These are phyloP conservation scores for Craniophora ligustri DNA, from an alignment of 2,888 invertebrate genomes.

Conservation along the genomic window DNA sequence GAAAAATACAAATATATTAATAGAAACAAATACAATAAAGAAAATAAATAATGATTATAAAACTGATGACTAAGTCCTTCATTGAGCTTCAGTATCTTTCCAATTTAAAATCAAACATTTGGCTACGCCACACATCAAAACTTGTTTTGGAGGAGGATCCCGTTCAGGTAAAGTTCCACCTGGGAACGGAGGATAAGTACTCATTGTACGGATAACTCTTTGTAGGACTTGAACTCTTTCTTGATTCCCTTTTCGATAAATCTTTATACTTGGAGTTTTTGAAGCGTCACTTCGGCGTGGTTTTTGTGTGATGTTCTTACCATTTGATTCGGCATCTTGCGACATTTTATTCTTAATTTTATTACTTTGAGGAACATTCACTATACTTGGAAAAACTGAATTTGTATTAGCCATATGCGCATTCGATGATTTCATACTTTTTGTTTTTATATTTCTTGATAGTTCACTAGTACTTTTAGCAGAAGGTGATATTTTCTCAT, in stretches of 20 bases:
- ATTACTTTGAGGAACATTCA: background rate
- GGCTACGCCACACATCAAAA: constrained; percentile 15
- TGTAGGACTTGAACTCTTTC: background rate
- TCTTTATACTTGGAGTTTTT: background rate
- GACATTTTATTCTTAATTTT: background rate
- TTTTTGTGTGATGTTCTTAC: background rate
- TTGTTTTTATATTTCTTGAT: background rate
- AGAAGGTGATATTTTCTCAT: background rate
- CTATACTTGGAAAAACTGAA: background rate
- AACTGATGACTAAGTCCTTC: no score
- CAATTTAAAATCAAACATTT: constrained; percentile 11
- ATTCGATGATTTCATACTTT: background rate
- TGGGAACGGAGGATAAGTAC: constrained; percentile 24
- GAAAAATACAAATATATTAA: no score
- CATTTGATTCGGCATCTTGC: background rate
- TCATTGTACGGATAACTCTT: constrained; percentile 9
- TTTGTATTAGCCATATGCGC: background rate
- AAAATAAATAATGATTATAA: no score
- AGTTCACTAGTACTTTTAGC: no score
- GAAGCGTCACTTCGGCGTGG: background rate
- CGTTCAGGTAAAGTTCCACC: background rate
- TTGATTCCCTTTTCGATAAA: background rate
- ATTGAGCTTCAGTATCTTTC: background rate
- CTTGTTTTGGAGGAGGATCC: background rate
- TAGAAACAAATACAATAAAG: no score